phyloP scores from a whole-genome alignment of 1,140 invertebrate species.

The Plodia interpunctella region DNA sequence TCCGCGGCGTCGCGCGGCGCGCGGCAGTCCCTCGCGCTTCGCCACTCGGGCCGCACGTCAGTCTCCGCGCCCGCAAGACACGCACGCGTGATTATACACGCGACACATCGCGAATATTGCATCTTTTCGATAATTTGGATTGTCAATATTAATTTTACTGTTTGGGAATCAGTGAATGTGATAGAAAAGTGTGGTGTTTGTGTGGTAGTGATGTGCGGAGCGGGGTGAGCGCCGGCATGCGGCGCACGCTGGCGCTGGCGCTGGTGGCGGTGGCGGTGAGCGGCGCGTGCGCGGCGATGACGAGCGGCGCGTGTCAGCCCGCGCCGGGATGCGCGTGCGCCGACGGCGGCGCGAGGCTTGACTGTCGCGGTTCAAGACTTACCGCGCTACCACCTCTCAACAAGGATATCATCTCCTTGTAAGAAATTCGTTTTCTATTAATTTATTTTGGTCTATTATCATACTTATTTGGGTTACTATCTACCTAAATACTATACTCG shows the following conservation, averaged over 20 bases:
- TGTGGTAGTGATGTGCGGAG: background rate
- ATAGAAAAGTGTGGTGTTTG: background rate
- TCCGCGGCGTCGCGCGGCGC: background rate
- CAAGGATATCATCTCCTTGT: slow-evolving; percentile 38
- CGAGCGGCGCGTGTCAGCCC: slow-evolving; percentile 32
- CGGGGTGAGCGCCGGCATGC: slow-evolving; percentile 15
- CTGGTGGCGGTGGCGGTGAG: slow-evolving; percentile 19
- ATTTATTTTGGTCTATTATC: background rate
- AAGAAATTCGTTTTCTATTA: slow-evolving; percentile 19
- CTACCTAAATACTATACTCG: no score
- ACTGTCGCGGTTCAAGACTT: slow-evolving; percentile 40
- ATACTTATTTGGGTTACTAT: no score
- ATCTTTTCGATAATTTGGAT: no score
- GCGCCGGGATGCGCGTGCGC: slow-evolving; percentile 40
- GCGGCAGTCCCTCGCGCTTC: background rate
- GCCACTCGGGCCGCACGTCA: background rate
- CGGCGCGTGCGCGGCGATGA: slow-evolving; percentile 45
- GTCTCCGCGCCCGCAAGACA: background rate
- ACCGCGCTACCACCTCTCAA: slow-evolving; percentile 41
- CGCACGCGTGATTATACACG: background rate
- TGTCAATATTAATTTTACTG: background rate
- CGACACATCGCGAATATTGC: background rate
- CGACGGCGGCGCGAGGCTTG: slow-evolving; percentile 38
- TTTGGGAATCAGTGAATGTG: background rate
- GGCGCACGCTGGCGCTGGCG: slow-evolving; percentile 23